phyloP scores from a whole-genome alignment of 37 sponge, comb jelly and placozoan genomes.

The Bolinopsis microptera region DNA sequence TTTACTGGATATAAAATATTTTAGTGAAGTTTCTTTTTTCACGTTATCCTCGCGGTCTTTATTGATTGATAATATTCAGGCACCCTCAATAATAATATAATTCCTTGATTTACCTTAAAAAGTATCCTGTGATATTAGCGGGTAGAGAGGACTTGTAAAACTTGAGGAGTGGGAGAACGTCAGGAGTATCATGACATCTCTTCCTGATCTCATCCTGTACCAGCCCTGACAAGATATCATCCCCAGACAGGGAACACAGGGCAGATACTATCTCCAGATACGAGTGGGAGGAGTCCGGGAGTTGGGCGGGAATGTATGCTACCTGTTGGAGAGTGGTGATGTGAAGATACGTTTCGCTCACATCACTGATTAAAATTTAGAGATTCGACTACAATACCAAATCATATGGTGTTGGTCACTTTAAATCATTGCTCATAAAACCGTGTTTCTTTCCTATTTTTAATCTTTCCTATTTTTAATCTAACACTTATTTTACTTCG shows the following conservation, averaged over 20 bases:
- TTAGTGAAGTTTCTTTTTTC: too few species aligned
- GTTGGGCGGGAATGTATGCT: background rate
- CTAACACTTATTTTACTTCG: too few species aligned
- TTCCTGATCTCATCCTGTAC: background rate
- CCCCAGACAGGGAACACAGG: background rate
- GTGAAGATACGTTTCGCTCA: background rate
- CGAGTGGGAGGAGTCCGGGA: background rate
- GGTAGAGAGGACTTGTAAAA: background rate
- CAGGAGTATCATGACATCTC: conserved; percentile 12
- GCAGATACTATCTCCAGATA: background rate
- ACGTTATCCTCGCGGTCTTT: too few species aligned
- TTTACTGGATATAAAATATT: conserved; percentile 28
- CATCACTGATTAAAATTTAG: too few species aligned
- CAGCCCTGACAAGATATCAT: background rate
- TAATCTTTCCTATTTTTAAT: too few species aligned
- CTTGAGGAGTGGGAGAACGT: conserved; percentile 13
- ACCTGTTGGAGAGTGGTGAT: background rate
- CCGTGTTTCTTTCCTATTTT: too few species aligned
- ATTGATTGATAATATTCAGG: too few species aligned
- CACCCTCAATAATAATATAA: too few species aligned
- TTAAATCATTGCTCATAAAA: too few species aligned
- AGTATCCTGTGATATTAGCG: conserved; percentile 12
- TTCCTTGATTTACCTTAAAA: conserved; percentile 62
- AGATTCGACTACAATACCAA: too few species aligned
- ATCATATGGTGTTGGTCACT: too few species aligned